Base-by-base conservation (phyloP, 2,113 vertebrate species). In the Amphiprion ocellaris region DNA sequence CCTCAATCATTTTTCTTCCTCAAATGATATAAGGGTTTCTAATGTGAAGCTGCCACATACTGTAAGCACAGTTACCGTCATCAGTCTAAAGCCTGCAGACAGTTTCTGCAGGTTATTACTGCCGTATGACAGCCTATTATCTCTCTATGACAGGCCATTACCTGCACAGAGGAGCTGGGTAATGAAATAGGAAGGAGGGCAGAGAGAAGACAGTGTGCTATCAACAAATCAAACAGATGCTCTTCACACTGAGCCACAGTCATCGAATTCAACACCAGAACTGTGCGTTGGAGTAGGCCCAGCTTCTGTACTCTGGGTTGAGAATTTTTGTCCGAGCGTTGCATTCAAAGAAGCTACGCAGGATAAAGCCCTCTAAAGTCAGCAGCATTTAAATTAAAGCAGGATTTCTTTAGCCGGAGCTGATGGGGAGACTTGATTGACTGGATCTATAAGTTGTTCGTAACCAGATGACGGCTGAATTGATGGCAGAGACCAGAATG, bases 91-190 rank as follows among this genome's bases (percentile, higher is more conserved):
- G 65, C 62, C 74, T 69, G 71, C 68, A 63, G 76, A 80, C 69
- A 74, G 56, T 75, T 69, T 67, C 86, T 87, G 65, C 81, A 72
- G 85, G 87, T 93, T 89, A 90, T 92, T 93, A 82, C 89, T 53
- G 58, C 76, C 46, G 55, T 87, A 85, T 84, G 90, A 87, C 91
- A 88, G 83, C 81, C 79, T 89, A 90, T 91, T 93, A 90, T 89
- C 87, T 79, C 77, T 82, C 81, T 69, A 84, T 89, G 91, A 90
- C 90, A 93, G 90, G 76, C 83, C 84, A 92, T 93, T 92, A 91
- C 83, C 90, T 87, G 81, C 85, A 82, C 81, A 90, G 75, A 84
- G 84, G 80, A 81, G 87, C 74, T 49, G 70, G 73, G 76, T 90
- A 92, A 92, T 91, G 86, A 90, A 91, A 91, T 37, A 86, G 88